phyloP scores from a whole-genome alignment of 1,140 invertebrate genomes.

The Propsilocerus akamusi region DNA sequence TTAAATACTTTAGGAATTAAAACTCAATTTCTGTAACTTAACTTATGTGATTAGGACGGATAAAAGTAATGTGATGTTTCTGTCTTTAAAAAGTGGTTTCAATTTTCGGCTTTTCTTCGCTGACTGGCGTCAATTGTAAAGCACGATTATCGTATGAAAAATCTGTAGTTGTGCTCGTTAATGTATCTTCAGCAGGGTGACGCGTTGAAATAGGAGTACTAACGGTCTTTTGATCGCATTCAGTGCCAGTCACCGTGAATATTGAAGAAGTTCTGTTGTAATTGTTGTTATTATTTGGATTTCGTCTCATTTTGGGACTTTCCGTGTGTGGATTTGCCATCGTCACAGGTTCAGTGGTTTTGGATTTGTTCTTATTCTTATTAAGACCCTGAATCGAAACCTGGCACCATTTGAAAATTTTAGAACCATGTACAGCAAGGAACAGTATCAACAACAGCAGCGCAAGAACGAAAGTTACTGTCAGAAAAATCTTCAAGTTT shows the following conservation, averaged over 20 bases:
- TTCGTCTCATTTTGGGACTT: not conserved
- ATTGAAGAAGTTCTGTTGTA: not conserved
- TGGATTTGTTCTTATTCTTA: not conserved
- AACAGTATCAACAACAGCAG: not conserved
- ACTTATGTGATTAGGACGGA: too few species aligned
- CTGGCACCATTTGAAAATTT: not conserved
- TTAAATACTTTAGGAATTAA: too few species aligned
- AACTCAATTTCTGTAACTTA: too few species aligned
- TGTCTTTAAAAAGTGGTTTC: not conserved
- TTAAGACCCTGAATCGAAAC: not conserved
- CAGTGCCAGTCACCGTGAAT: not conserved
- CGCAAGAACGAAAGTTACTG: not conserved
- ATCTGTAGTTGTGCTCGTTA: slow-evolving; percentile 10
- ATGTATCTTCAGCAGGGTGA: slow-evolving; percentile 20
- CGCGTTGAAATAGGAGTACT: slow-evolving; percentile 20
- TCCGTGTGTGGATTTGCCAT: not conserved
- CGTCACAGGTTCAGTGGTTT: not conserved
- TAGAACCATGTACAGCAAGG: not conserved
- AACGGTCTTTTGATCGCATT: slow-evolving; percentile 11
- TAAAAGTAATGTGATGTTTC: not conserved
- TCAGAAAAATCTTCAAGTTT: not conserved
- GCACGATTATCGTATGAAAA: slow-evolving; percentile 22
- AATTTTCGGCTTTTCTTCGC: slow-evolving; percentile 13
- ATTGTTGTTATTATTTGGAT: not conserved
- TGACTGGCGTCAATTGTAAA: slow-evolving; percentile 18